Evolutionary conservation across 2,113 vertebrate species (phyloP), one percentile per base, ranked within the genome.

Genomic region (Podarcis cretensis): DNA sequence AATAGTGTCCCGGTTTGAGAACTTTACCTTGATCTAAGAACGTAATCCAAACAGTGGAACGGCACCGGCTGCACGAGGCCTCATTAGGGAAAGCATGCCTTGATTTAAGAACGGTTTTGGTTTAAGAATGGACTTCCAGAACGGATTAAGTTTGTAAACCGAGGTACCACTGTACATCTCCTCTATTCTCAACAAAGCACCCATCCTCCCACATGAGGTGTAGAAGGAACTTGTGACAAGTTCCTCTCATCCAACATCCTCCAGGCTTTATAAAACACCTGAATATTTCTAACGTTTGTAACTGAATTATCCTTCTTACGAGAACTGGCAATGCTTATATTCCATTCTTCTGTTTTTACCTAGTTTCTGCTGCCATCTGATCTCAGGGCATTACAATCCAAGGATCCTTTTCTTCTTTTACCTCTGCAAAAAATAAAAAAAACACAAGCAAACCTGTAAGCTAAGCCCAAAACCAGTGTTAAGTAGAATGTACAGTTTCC

Each of bases 401-500:
- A 83, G 85, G 91, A 84, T 91, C 87, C 74, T 92, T 1, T 79
- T 90, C n/a, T 88, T 83, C 90, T 89, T 89, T 59, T 80, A 83
- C 48, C 77, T 40, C 73, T 83, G 37, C 0, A 0, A 81, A 93
- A 93, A 93, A 73, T 85, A 35, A 16, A 5, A 2, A n/a, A 25
- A 35, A 8, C 21, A 20, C 65, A 69, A 20, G 40, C 66, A 66
- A 66, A 92, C 92, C 7, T 30, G 10, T 84, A 91, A 91, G 85
- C 91, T 90, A 94, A 93, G 90, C 93, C 90, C 89, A 94, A 94
- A 94, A 92, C 89, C 84, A 91, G 77, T 86, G 3, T 85, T 68
- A 94, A 92, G 81, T 82, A 85, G 92, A 94, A 93, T 87, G 79
- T 89, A 91, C 83, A 83, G 73, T 95, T 93, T 94, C 90, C 92